phyloP scores from a whole-genome alignment of 2,888 invertebrate genomes.

The Disparrhopalites patrizii region DNA sequence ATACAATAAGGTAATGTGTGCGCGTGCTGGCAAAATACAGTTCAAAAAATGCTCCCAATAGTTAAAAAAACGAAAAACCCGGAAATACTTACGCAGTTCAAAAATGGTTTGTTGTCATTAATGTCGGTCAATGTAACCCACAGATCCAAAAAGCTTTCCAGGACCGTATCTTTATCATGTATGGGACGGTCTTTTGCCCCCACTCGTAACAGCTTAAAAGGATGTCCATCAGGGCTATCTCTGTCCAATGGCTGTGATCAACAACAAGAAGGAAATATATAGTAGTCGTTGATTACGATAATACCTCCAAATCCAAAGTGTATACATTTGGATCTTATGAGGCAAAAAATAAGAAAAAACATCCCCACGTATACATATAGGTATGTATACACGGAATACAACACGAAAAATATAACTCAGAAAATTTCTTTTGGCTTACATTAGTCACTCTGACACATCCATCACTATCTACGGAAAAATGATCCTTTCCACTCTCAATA shows the following conservation, averaged over 20 bases:
- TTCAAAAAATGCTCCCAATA: background rate
- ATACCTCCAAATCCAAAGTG: background rate
- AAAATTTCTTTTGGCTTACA: too few relatives aligned
- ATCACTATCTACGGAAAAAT: conserved; percentile 65
- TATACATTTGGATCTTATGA: too few relatives aligned
- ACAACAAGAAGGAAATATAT: background rate
- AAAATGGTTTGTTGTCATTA: conserved; percentile 90
- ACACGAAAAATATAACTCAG: background rate
- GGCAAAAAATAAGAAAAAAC: too few relatives aligned
- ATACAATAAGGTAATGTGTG: too few relatives aligned
- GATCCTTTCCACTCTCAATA: conserved; percentile 68
- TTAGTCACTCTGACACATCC: conserved; percentile 66
- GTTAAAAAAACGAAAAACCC: background rate
- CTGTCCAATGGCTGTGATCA: conserved; percentile 69
- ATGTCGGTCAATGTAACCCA: conserved; percentile 67
- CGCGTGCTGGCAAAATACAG: too few relatives aligned
- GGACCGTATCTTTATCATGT: conserved; percentile 58
- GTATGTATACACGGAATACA: too few relatives aligned
- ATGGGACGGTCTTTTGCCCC: conserved; percentile 73
- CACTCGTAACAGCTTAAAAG: conserved; percentile 66
- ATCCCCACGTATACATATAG: too few relatives aligned
- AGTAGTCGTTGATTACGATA: background rate
- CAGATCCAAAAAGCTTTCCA: conserved; percentile 64
- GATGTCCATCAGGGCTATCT: conserved; percentile 81
- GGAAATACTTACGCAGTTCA: conserved; percentile 63